A percentile compares a stretch with the other conserved stretches of the same genome.
phyloP scores from a whole-genome alignment of 2,797 vertebrate species.

The Notoglanidium macrostoma region DNA sequence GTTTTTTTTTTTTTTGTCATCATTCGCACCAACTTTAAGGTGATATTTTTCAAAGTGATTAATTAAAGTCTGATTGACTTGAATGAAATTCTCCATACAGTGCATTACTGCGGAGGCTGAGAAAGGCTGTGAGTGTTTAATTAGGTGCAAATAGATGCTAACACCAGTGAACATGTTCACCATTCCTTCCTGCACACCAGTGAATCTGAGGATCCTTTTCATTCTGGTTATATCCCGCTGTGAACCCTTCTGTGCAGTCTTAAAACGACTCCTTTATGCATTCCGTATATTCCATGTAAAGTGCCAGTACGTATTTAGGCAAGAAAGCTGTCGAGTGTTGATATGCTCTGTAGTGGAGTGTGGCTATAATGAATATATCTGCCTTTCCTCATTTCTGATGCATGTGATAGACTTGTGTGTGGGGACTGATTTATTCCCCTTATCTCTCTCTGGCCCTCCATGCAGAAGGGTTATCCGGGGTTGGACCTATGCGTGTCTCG shows the following conservation, averaged over 20 bases:
- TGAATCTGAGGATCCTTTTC: neutral
- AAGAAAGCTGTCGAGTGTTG: neutral
- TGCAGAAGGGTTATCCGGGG: slow-evolving; percentile 29
- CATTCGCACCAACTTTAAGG: neutral
- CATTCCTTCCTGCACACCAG: neutral
- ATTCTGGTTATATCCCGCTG: neutral
- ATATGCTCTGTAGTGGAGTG: slow-evolving; percentile 9
- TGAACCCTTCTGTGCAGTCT: slow-evolving; percentile 10
- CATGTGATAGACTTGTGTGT: slow-evolving; percentile 58
- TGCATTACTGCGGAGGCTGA: neutral
- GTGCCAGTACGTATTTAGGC: neutral
- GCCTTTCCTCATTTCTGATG: slow-evolving; percentile 19
- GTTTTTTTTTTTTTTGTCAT: neutral
- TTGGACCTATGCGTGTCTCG: slow-evolving; percentile 20
- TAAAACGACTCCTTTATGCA: neutral
- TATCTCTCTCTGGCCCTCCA: slow-evolving; percentile 63
- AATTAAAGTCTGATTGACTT: slow-evolving; percentile 1
- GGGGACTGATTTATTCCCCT: slow-evolving; percentile 70
- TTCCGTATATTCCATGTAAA: neutral
- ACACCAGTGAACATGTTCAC: slow-evolving; percentile 14
- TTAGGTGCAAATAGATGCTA: slow-evolving; percentile 35
- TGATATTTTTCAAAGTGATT: slow-evolving; percentile 1
- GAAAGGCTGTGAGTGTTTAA: neutral
- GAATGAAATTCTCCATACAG: neutral
- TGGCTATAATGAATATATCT: slow-evolving; percentile 12